Conservation (phyloP, 2,888 invertebrate genomes). For the Calameuta pallipes region DNA sequence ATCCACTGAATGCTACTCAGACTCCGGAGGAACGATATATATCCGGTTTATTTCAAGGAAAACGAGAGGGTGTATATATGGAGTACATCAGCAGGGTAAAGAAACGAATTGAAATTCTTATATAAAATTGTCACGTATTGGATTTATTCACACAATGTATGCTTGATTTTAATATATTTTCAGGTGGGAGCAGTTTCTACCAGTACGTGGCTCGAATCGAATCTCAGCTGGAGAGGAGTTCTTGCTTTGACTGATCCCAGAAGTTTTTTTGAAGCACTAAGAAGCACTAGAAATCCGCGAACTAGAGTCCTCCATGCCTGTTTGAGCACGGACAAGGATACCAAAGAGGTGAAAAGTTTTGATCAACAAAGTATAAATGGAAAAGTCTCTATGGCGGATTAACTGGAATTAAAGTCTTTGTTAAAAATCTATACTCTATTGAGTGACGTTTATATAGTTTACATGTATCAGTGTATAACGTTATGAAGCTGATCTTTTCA, state of each 20-base stretch:
- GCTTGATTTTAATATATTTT: conserved; percentile 22
- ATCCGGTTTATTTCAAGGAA: conserved; percentile 66
- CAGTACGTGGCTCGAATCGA: conserved; percentile 78
- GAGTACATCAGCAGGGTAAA: conserved; percentile 60
- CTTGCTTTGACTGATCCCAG: conserved; percentile 81
- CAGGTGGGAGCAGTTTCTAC: conserved; percentile 79
- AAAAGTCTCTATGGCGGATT: background rate
- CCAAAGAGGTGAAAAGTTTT: conserved; percentile 73
- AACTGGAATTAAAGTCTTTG: background rate
- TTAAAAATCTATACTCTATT: background rate
- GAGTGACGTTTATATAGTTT: background rate
- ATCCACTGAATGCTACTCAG: conserved; percentile 56
- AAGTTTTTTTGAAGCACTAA: conserved; percentile 76
- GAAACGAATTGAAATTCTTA: conserved; percentile 51
- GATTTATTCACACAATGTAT: conserved; percentile 12
- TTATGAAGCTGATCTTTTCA: background rate
- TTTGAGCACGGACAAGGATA: conserved; percentile 80
- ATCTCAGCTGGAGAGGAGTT: conserved; percentile 80
- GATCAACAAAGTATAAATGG: background rate
- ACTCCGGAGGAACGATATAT: conserved; percentile 68
- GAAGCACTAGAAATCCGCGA: conserved; percentile 65
- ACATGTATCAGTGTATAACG: background rate
- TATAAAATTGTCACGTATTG: conserved; percentile 39
- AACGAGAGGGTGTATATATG: conserved; percentile 57
- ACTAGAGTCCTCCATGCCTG: conserved; percentile 81